Evolutionary conservation across 2,888 invertebrate genomes (phyloP), one percentile per base, ranked within the genome.

Genomic region (Lissocephala sabroskyi): DNA sequence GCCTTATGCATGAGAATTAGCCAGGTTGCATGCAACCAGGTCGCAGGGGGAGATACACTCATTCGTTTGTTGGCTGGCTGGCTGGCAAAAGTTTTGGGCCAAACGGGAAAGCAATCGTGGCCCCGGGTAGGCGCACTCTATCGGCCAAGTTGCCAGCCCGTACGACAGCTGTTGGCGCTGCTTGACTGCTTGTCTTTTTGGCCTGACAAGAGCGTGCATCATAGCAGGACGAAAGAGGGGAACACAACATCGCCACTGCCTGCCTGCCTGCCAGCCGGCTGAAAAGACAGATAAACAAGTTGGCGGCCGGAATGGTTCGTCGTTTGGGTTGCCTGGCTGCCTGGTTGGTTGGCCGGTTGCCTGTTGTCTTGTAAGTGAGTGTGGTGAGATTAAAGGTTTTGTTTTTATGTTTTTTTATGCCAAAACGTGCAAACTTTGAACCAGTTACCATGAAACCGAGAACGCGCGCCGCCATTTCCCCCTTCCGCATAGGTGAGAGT

Each of bases 351-450:
- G 52, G 30, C 41, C 36, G 43, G 42, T 53, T 42, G 28, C 41
- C 42, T 30, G 6, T 37, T 35, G 46, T 53, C 45, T 53, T 28
- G 39, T 40, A 26, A 42, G 41, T 37, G 41, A 48, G 36, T 39
- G 30, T 49, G 48, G 29, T 9, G 13, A 33, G 33, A 17, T 23
- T 23, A 23, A 3, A 3, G 3, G 23, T 37, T 39, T 39, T 40
- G 32, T 37, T 39, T 51, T 33, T 39, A n/a, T 49, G 39, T 41
- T 41, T 36, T 36, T 41, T 23, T 49, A 45, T 67, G 71, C 67
- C 65, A 65, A 43, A 70, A 70, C 70, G 66, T 74, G 75, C 75
- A 52, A 70, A 60, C 59, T 70, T 65, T 74, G 75, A 70, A 70
- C 75, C 71, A 68, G 75, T 68, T 68, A 58, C 62, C 62, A 70